phyloP scores from a whole-genome alignment of 2,888 invertebrate genomes.

The Papilio demoleus region DNA sequence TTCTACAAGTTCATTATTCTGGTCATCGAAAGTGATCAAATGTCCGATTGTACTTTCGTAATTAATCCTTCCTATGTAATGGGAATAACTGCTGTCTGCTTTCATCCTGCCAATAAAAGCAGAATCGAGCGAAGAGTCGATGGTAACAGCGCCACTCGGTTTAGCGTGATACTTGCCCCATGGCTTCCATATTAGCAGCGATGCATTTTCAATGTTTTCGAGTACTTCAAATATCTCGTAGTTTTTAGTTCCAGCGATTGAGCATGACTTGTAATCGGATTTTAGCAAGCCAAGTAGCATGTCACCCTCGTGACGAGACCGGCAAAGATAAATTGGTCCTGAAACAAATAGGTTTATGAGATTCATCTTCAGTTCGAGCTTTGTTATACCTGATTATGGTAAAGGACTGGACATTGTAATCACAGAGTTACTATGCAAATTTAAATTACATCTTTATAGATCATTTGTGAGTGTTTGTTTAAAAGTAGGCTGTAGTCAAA shows the following conservation, averaged over 20 bases:
- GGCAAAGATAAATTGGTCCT: slow-evolving; percentile 88
- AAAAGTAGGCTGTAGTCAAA: background rate
- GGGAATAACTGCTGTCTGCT: slow-evolving; percentile 68
- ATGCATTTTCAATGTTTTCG: slow-evolving; percentile 90
- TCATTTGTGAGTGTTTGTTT: background rate
- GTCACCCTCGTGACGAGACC: slow-evolving; percentile 87
- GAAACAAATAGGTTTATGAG: slow-evolving; percentile 47
- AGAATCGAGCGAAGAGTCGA: slow-evolving; percentile 73
- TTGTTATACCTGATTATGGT: background rate
- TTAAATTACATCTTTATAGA: background rate
- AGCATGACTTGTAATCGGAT: slow-evolving; percentile 84
- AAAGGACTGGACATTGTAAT: background rate
- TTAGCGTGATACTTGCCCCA: slow-evolving; percentile 88
- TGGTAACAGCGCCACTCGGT: slow-evolving; percentile 87
- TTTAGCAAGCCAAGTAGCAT: slow-evolving; percentile 89
- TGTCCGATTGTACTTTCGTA: slow-evolving; percentile 86
- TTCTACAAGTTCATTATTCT: slow-evolving; percentile 80
- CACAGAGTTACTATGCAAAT: background rate
- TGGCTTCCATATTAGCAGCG: slow-evolving; percentile 89
- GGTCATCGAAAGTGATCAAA: slow-evolving; percentile 86
- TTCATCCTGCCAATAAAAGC: slow-evolving; percentile 72
- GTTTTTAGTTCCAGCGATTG: slow-evolving; percentile 84
- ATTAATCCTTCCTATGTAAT: slow-evolving; percentile 89
- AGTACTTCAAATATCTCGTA: slow-evolving; percentile 88
- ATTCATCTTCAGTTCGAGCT: background rate